phyloP scores from a whole-genome alignment of 2,888 invertebrate genomes.

The Lysandra bellargus region DNA sequence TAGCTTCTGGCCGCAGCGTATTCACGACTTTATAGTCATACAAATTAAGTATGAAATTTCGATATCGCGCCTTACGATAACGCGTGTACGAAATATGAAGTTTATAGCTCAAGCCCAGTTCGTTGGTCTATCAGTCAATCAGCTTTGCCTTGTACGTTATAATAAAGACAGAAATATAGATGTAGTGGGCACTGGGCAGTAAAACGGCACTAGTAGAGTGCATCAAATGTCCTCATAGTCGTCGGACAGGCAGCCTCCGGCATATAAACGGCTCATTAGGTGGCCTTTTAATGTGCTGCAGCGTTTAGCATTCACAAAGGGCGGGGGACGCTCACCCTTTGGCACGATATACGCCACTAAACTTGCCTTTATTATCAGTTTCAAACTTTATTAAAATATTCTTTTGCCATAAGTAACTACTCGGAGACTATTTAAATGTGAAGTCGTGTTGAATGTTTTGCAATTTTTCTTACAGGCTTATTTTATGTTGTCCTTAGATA shows the following conservation, averaged over 20 bases:
- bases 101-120: too few relatives aligned
- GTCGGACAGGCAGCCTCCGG: constrained; percentile 4
- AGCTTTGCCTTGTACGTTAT: too few relatives aligned
- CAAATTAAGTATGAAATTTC: too few relatives aligned
- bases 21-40: too few relatives aligned
- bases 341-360: constrained; percentile 3
- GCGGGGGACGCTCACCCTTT: constrained; percentile 33
- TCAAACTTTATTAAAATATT: constrained; percentile 17
- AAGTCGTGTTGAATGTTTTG: background rate
- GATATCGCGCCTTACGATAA: too few relatives aligned
- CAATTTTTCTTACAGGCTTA: background rate
- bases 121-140: too few relatives aligned
- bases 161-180: background rate
- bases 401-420: background rate
- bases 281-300: constrained; percentile 38
- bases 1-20: too few relatives aligned
- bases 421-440: background rate
- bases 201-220: background rate
- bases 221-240: background rate
- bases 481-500: background rate
- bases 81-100: too few relatives aligned
- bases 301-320: constrained; percentile 44
- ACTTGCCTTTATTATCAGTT: constrained; percentile 17
- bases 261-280: constrained; percentile 24
- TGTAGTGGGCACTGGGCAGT: background rate